Base-by-base conservation (phyloP, 2,888 invertebrate species). In the Oxycera nigricornis region DNA sequence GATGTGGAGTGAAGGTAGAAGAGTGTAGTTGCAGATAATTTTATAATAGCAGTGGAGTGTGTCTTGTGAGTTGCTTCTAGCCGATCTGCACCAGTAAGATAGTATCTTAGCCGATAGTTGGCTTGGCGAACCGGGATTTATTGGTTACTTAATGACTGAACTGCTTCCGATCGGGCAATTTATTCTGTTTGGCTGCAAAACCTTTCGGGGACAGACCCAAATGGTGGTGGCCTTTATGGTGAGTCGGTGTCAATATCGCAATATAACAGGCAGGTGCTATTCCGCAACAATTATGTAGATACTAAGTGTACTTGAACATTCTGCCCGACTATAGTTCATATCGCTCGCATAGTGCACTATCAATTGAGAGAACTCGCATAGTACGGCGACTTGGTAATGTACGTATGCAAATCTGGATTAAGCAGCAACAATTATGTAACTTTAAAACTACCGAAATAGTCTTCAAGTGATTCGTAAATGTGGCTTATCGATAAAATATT, bases 401-500 rank as follows among this genome's bases (percentile, higher is more conserved):
- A 50, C 17, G 17, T 28, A 52, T 17, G 30, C 52, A 55, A 70
- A 70, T 30, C 70, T 70, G 35, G 55, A 70, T 52, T 31, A 70
- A 31, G 31, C 52, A 50, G 1, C 6, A 59, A 61, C 24, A 4
- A 55, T 70, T 70, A 70, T 70, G 55, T 70, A 70, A 70, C 55
- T 9, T 7, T 41, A 39, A 65, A 55, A 46, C 17, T 22, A 14
- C n/a, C 28, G 31, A 31, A 70, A 50, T 68, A 52, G 31, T 55
- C 70, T 70, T 20, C 30, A 55, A 17, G 22, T 52, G 31, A 30
- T 9, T 52, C 26, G 26, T 14, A 41, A n/a, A 41, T 41, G 24
- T 24, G 24, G 24, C 52, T 46, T 55, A 70, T 70, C 70, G 55
- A 70, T 70, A 70, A 70, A 70, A 70, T 55, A 70, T 30, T 55